A percentile compares a stretch with the other conserved stretches of the same genome.
Evolutionary conservation across 2,888 invertebrate species (phyloP).

Genomic region (Amphiduros pacificus): DNA sequence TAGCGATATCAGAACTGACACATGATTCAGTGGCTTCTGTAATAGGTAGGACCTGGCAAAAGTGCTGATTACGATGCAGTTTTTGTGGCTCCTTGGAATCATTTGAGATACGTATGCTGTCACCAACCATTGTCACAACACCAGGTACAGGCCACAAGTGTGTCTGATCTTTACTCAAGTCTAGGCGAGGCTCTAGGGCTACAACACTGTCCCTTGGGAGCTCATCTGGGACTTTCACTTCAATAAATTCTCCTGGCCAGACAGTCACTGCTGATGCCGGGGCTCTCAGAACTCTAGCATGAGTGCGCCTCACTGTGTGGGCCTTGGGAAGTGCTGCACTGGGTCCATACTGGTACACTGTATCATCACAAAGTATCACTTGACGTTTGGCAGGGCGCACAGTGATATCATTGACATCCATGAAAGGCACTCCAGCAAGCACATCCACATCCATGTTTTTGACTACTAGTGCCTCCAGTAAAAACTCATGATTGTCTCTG

Average conservation of each 20-base stretch:
- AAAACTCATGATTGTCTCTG: background rate
- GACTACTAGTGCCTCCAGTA: conserved; percentile 16
- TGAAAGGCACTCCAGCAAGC: conserved; percentile 31
- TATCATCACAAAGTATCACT: conserved; percentile 3
- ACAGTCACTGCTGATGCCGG: background rate
- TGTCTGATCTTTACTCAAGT: too few species aligned
- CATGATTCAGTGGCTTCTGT: too few species aligned
- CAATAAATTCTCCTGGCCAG: background rate
- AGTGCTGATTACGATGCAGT: too few species aligned
- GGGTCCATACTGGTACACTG: too few species aligned
- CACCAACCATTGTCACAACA: too few species aligned
- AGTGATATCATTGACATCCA: conserved; percentile 30
- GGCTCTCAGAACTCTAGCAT: background rate
- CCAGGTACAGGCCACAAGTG: too few species aligned
- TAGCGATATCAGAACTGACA: too few species aligned
- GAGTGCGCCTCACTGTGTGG: too few species aligned
- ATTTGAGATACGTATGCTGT: too few species aligned
- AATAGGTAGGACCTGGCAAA: too few species aligned
- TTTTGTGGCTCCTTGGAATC: too few species aligned
- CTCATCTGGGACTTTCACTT: background rate
- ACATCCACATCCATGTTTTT: conserved; percentile 28
- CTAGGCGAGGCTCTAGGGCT: background rate
- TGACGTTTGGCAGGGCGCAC: conserved; percentile 26
- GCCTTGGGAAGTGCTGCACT: too few species aligned
- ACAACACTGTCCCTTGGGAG: background rate